A percentile compares a stretch with the other conserved stretches of the same genome.
phyloP scores from a whole-genome alignment of 2,797 vertebrate species.

The Urocyon cinereoargenteus region DNA sequence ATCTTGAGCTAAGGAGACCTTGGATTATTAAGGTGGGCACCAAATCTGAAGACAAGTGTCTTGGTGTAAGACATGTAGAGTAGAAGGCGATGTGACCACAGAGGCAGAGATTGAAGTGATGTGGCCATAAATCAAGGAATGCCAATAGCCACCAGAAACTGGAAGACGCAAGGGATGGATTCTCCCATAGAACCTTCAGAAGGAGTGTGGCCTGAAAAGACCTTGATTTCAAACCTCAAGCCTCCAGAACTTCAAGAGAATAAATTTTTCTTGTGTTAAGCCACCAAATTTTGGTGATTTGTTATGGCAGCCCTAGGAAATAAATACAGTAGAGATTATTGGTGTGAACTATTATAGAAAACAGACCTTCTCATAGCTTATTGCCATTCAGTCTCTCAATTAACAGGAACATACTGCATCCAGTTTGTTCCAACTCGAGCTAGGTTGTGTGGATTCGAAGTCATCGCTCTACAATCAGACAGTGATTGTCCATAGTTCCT shows the following conservation, averaged over 20 bases:
- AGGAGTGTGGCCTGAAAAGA: neutral
- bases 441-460: neutral
- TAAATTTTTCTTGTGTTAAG: neutral
- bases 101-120: neutral
- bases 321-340: neutral
- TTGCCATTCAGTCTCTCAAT: neutral
- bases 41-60: neutral
- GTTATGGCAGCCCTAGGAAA: neutral
- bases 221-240: neutral
- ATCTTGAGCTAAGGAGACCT: neutral
- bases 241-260: neutral
- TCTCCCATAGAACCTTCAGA: neutral
- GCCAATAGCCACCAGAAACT: neutral
- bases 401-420: neutral
- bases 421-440: neutral
- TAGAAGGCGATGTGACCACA: neutral
- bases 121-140: neutral
- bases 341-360: neutral
- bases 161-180: neutral
- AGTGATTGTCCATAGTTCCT: neutral
- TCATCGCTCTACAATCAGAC: neutral
- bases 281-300: neutral
- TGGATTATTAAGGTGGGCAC: neutral
- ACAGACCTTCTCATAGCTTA: neutral
- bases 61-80: neutral